Base-by-base conservation (phyloP, 2,113 vertebrate genomes). In the Sciurus niger region DNA sequence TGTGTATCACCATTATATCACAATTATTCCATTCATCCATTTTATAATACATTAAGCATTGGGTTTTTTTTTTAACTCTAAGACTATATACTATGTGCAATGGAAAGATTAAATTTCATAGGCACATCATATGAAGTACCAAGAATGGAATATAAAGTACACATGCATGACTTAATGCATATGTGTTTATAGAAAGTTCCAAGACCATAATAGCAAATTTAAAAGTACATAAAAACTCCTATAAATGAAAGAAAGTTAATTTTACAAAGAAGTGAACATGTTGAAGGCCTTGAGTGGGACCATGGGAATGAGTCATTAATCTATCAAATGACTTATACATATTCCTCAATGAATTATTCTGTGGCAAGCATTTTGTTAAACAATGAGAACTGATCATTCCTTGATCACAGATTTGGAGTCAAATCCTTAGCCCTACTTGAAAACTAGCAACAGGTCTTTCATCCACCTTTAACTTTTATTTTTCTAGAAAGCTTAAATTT, bases 401-500 rank as follows among this genome's bases (percentile, higher is more conserved):
- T 92, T 80, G 14, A 34, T 76, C 17, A 73, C 14, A 68, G 30
- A 32, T 51, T 76, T 90, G 67, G 0, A 72, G 13, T 82, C 10
- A 94, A 92, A 93, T 63, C 5, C 1, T 78, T 32, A 60, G 78
- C 18, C 6, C 25, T 63, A 51, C 12, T 53, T 77, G 53, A n/a
- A 92, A 86, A 46, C 40, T 34, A 73, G 34, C 28, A 77, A 55
- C 37, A 4, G 5, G 3, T 85, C 14, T 89, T 94, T 91, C 30
- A 88, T 53, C 8, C 22, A 24, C 5, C 20, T 93, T 89, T 74
- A 70, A 79, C 37, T 60, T 17, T 63, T 63, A 88, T 55, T 63
- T 90, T 55, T 70, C 37, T 88, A 60, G 7, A 8, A 93, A 34
- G n/a, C 43, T 89, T 48, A 22, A 92, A 40, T 90, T 94, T 94